Evolutionary conservation across 2,797 vertebrate species (phyloP).

Genomic region (Anas flavirostris): DNA sequence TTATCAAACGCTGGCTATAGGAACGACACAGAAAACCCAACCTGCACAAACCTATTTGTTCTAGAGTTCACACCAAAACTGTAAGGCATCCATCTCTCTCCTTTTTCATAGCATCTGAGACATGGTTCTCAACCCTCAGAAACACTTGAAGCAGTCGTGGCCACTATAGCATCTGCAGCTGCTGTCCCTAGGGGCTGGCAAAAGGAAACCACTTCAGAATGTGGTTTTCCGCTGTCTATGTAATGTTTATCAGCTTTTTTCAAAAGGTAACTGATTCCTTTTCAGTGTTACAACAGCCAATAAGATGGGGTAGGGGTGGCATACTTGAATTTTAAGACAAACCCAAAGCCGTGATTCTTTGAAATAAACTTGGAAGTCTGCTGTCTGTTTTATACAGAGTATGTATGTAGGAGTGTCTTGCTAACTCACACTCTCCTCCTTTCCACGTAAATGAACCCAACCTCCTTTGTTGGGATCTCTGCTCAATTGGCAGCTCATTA

Average conservation of each 20-base stretch:
- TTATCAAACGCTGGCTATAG: not conserved
- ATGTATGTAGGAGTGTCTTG: not conserved
- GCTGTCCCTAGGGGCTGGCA: not conserved
- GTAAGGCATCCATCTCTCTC: not conserved
- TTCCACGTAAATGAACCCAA: not conserved
- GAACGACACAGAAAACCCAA: not conserved
- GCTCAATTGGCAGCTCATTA: not conserved
- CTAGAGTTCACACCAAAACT: not conserved
- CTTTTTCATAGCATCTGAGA: not conserved
- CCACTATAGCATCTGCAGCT: not conserved
- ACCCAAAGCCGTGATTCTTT: not conserved
- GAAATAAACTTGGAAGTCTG: not conserved
- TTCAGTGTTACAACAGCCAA: not conserved
- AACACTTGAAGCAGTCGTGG: not conserved
- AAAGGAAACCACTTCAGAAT: constrained; percentile 39
- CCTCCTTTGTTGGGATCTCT: not conserved
- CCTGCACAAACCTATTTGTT: not conserved
- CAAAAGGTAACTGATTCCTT: not conserved
- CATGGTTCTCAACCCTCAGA: not conserved
- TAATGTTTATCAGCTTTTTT: not conserved
- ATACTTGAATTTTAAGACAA: not conserved
- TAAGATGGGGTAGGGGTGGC: too few species aligned
- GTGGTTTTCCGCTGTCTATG: constrained; percentile 32
- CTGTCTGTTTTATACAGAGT: not conserved
- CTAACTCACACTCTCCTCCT: not conserved